A percentile compares a stretch with the other conserved stretches of the same genome.
phyloP scores from a whole-genome alignment of 2,888 invertebrate species.

The Pemphredon lugubris region DNA sequence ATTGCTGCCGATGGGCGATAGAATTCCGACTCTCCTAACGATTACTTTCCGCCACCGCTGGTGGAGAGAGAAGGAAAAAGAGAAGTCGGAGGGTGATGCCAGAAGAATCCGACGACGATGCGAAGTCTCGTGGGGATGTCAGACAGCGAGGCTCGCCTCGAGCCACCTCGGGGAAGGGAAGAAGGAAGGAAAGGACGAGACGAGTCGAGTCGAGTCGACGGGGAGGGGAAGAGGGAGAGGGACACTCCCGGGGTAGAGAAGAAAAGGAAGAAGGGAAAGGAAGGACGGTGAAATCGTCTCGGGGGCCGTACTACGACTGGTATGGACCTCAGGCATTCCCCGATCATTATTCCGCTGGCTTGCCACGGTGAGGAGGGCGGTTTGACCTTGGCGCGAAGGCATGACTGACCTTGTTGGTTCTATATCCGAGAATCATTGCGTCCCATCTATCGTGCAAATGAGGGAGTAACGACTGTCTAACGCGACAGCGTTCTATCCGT shows the following conservation, averaged over 20 bases:
- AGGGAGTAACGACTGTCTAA: constrained; percentile 52
- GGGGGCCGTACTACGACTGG: constrained; percentile 65
- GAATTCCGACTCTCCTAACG: neutral
- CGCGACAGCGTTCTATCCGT: constrained; percentile 42
- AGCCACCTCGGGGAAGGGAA: constrained; percentile 1
- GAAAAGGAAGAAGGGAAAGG: constrained; percentile 49
- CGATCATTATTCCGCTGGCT: constrained; percentile 72
- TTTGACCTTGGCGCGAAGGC: constrained; percentile 64
- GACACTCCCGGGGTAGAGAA: constrained; percentile 18
- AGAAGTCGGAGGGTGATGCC: constrained; percentile 14
- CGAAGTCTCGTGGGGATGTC: constrained; percentile 33
- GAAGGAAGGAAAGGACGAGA: constrained; percentile 3
- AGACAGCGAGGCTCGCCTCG: constrained; percentile 37
- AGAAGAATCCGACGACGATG: constrained; percentile 23
- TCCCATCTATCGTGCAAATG: constrained; percentile 54
- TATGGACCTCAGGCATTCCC: constrained; percentile 64
- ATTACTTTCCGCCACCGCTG: constrained; percentile 2
- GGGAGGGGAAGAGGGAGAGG: constrained; percentile 23
- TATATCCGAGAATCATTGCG: constrained; percentile 48
- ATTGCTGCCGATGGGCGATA: constrained; percentile 34
- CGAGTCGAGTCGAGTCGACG: constrained; percentile 42
- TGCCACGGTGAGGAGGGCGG: constrained; percentile 44
- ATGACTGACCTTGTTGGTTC: constrained; percentile 53
- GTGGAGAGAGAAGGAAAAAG: constrained; percentile 13
- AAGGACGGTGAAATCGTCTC: constrained; percentile 57